phyloP scores from a whole-genome alignment of 2,797 vertebrate genomes.

The Hippocampus kuda region DNA sequence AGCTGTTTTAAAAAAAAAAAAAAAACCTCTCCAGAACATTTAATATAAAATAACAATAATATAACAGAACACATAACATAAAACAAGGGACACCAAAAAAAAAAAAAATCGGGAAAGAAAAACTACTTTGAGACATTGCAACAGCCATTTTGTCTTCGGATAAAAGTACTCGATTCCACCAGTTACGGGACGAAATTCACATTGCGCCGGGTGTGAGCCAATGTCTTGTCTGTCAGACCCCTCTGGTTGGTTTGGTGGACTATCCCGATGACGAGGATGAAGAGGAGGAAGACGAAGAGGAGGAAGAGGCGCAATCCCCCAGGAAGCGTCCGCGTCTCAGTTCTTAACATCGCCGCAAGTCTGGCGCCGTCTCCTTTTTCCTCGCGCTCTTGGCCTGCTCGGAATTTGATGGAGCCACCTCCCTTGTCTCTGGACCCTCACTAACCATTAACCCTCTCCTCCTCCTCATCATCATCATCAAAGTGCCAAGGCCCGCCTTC shows the following conservation, averaged over 20 bases:
- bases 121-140: neutral
- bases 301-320: conserved; percentile 79
- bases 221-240: conserved; percentile 64
- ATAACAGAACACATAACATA: too few species aligned
- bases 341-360: conserved; percentile 74
- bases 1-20: too few species aligned
- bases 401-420: conserved; percentile 9
- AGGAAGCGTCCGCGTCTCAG: conserved; percentile 92
- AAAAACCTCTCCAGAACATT: too few species aligned
- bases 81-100: too few species aligned
- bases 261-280: conserved; percentile 98
- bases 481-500: conserved; percentile 50
- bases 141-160: too few species aligned
- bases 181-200: neutral
- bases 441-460: conserved; percentile 16
- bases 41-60: too few species aligned
- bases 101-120: too few species aligned
- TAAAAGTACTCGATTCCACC: too few species aligned
- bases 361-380: conserved; percentile 50
- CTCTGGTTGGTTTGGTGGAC: conserved; percentile 92
- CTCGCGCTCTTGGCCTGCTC: too few species aligned
- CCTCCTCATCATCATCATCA: conserved; percentile 27
- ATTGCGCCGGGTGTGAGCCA: neutral
- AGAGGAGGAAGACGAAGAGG: conserved; percentile 92
- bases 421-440: conserved; percentile 11